Conservation (phyloP, 2,888 invertebrate species). For the Agrochola litura region DNA sequence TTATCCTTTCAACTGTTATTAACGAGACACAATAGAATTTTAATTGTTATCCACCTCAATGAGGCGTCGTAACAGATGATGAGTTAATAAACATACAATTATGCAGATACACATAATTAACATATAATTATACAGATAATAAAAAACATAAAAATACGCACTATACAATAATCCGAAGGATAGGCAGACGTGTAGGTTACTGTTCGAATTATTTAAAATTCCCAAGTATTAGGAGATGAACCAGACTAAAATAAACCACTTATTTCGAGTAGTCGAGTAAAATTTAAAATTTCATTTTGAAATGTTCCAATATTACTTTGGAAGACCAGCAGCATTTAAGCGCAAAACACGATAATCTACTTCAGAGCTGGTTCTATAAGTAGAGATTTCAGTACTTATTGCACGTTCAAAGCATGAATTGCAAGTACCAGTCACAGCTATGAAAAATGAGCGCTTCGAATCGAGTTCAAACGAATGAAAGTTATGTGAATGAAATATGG, state of each 20-base stretch:
- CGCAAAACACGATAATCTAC: slow-evolving; percentile 33
- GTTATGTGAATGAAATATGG: slow-evolving; percentile 59
- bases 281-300: background rate
- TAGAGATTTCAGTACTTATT: slow-evolving; percentile 38
- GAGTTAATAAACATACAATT: no score
- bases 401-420: slow-evolving; percentile 58
- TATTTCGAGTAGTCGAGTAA: background rate
- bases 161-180: no score
- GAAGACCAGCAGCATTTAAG: slow-evolving; percentile 10
- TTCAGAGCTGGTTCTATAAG: slow-evolving; percentile 25
- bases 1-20: no score
- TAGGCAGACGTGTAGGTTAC: no score
- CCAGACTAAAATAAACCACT: background rate
- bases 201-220: background rate
- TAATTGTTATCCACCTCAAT: no score
- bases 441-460: slow-evolving; percentile 61
- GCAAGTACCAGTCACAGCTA: slow-evolving; percentile 54
- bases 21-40: no score
- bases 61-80: no score
- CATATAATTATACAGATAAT: no score
- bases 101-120: no score
- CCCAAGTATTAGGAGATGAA: background rate
- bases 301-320: background rate
- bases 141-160: no score
- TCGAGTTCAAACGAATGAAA: slow-evolving; percentile 61